These are phyloP conservation scores for Aphelocoma californica DNA, from an alignment of 2,797 vertebrate genomes.

Conservation along the genomic window DNA sequence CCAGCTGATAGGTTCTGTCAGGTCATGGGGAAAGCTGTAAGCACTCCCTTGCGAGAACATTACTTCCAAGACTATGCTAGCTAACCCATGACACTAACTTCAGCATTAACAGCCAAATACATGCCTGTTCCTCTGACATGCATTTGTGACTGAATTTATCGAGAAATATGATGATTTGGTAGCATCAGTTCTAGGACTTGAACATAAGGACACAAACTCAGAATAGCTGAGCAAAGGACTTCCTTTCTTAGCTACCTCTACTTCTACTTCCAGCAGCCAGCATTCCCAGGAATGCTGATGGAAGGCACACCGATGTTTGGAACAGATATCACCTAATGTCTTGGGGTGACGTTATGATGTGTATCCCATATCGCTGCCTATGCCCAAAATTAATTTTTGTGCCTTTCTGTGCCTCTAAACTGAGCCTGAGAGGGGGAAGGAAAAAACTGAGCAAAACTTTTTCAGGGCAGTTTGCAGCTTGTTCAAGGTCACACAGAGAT, in stretches of 20 bases:
- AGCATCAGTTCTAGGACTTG: background rate
- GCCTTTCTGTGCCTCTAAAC: too few species aligned
- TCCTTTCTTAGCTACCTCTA: background rate
- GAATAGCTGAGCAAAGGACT: background rate
- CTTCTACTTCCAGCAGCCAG: background rate
- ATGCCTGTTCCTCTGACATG: background rate
- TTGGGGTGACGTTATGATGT: too few species aligned
- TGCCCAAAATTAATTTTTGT: too few species aligned
- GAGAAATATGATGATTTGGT: background rate
- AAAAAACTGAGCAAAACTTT: too few species aligned
- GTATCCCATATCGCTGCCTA: too few species aligned
- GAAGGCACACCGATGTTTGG: fast-evolving
- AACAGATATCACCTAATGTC: background rate
- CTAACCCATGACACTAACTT: background rate
- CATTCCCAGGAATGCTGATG: background rate
- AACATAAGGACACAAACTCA: background rate
- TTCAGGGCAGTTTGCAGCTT: too few species aligned
- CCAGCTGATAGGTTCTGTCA: too few species aligned
- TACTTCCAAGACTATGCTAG: too few species aligned
- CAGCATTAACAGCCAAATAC: background rate
- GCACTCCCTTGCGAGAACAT: too few species aligned
- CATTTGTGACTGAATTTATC: background rate
- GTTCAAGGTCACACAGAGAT: too few species aligned
- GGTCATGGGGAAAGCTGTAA: too few species aligned
- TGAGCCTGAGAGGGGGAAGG: too few species aligned